Conservation (phyloP, 92 coral and sea anemone genomes). For the Actinernus sp. region DNA sequence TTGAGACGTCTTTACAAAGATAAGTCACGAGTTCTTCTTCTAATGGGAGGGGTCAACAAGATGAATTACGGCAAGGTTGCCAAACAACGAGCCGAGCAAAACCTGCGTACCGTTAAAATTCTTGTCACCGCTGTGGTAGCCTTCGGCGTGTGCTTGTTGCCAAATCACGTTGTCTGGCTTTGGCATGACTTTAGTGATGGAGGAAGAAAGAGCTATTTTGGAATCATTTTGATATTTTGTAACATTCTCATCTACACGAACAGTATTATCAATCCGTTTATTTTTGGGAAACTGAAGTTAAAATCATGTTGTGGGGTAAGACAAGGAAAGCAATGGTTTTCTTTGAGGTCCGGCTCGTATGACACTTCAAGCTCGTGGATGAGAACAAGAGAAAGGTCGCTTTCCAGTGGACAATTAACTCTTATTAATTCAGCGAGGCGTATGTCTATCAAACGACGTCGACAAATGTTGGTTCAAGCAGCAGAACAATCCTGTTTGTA, state of each 20-base stretch:
- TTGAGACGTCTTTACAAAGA: slow-evolving; percentile 25
- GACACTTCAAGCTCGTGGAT: slow-evolving; percentile 12
- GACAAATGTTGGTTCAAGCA: too few species aligned
- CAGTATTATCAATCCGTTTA: slow-evolving; percentile 89
- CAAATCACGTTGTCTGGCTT: slow-evolving; percentile 82
- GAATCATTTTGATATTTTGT: slow-evolving; percentile 62
- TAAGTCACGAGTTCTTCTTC: slow-evolving; percentile 10
- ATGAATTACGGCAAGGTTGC: slow-evolving; percentile 5
- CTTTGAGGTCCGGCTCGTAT: slow-evolving; percentile 17
- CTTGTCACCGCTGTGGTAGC: slow-evolving; percentile 82
- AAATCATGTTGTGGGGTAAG: slow-evolving; percentile 21
- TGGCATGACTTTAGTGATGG: slow-evolving; percentile 90
- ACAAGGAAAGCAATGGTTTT: slow-evolving; percentile 1
- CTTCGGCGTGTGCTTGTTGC: slow-evolving; percentile 77
- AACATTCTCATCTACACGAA: slow-evolving; percentile 86
- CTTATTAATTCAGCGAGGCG: too few species aligned
- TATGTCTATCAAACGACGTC: too few species aligned
- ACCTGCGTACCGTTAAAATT: slow-evolving; percentile 74
- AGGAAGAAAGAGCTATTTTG: slow-evolving; percentile 40
- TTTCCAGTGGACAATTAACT: too few species aligned
- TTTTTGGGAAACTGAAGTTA: slow-evolving; percentile 72
- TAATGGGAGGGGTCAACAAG: slow-evolving; percentile 20
- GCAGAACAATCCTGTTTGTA: too few species aligned
- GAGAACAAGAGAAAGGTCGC: too few species aligned
- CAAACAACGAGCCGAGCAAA: slow-evolving; percentile 69